Evolutionary conservation across 2,113 vertebrate genomes (phyloP), one percentile per base, ranked within the genome.

Genomic region (Xenus cinereus): DNA sequence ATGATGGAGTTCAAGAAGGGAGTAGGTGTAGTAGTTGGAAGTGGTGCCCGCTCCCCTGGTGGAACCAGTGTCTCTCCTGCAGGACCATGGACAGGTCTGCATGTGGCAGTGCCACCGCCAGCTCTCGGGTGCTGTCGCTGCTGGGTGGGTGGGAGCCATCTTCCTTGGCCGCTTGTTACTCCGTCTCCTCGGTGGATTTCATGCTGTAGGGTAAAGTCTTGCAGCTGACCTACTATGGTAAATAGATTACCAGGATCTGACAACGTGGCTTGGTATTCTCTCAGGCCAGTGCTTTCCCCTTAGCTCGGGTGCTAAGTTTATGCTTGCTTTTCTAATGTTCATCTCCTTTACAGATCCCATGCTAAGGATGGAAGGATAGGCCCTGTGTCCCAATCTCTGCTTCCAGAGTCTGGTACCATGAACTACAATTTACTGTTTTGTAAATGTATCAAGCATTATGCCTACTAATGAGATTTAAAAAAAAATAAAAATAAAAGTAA

Each of bases 101-200:
- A 0, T 2, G 12, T 1, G 5, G 8, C 14, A 1, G 14, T 9
- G n/a, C 30, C 12, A 4, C 5, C 0, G 3, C 33, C 3, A 2
- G 7, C 3, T 21, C 12, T 28, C 6, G 0, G 2, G 10, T 20
- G 63, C 21, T 22, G 39, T 28, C 2, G 12, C 59, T 7, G 56
- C 14, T 6, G 14, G 5, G 27, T 22, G 28, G 7, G 11, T 24
- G 45, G 45, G 45, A 7, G 23, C 10, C 1, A 5, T n/a, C 27
- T 32, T 54, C 30, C 0, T 23, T 7, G 0, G 2, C 10, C 12
- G n/a, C 26, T 41, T 22, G 21, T 24, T 22, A 2, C 14, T 26
- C 14, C 12, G 6, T 28, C 26, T 32, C 16, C 22, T 27, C 27
- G 1, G 30, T 14, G 41, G 41, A 8, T 68, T 41, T 37, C 3